Evolutionary conservation across 2,113 vertebrate genomes (phyloP).

Genomic region (Takifugu bimaculatus): DNA sequence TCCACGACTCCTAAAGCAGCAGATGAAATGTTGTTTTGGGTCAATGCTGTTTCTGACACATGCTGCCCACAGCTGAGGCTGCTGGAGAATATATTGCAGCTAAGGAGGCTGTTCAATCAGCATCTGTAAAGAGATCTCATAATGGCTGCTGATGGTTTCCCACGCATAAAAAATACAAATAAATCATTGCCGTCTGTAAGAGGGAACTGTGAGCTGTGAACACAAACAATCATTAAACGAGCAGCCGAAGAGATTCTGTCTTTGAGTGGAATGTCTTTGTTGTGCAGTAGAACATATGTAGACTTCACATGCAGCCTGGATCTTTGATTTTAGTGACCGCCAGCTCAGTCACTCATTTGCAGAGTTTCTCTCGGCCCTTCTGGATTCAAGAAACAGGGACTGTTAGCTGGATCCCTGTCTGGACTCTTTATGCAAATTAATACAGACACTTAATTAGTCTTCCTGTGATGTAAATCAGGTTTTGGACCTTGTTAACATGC

Average conservation of each 20-base stretch:
- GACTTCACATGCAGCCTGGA: too few species aligned
- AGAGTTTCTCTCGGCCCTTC: too few species aligned
- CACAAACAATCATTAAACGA: slow-evolving; percentile 37
- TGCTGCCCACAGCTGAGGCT: slow-evolving; percentile 47
- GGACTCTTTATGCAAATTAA: slow-evolving; percentile 27
- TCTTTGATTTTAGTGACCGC: too few species aligned
- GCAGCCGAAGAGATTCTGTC: not conserved
- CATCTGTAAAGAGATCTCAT: slow-evolving; percentile 33
- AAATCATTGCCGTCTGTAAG: slow-evolving; percentile 30
- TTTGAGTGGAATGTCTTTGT: not conserved
- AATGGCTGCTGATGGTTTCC: slow-evolving; percentile 30
- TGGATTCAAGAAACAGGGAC: too few species aligned
- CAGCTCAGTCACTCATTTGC: too few species aligned
- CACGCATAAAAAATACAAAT: slow-evolving; percentile 33
- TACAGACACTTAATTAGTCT: too few species aligned
- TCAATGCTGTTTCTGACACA: slow-evolving; percentile 56
- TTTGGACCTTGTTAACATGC: too few species aligned
- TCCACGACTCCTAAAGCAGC: slow-evolving; percentile 35
- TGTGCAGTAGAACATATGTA: slow-evolving; percentile 16
- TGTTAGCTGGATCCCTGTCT: slow-evolving; percentile 20
- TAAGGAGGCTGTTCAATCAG: slow-evolving; percentile 42
- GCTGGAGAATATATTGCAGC: slow-evolving; percentile 49
- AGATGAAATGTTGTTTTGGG: slow-evolving; percentile 61
- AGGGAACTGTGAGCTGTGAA: slow-evolving; percentile 34
- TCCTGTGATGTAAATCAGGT: too few species aligned